Evolutionary conservation across 2,797 vertebrate species (phyloP), one percentile per base, ranked within the genome.

Genomic region (Lutjanus argentimaculatus): DNA sequence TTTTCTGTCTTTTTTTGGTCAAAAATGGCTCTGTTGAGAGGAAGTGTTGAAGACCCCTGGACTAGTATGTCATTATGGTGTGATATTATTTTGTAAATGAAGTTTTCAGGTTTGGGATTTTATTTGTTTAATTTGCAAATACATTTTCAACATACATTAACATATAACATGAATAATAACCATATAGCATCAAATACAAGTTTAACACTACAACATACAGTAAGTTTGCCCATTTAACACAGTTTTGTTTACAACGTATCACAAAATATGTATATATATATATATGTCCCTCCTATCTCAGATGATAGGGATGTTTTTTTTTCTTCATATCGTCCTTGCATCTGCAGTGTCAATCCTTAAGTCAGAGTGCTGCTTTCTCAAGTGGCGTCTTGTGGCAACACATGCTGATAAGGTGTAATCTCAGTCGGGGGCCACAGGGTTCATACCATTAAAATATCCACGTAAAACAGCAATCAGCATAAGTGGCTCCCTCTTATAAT

Each of bases 401-500:
- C 14, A 8, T 7, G 15, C 46, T 62, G 45, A 57, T 52, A 21
- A 22, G 30, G 21, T 9, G 2, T 63, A 16, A 62, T 25, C 64
- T 70, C 56, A 69, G 64, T 52, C 2, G 46, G 13, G 56, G 8
- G 25, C 45, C 7, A 2, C n/a, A 19, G 12, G 7, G n/a, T 42
- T 66, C 25, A 52, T 19, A 52, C 40, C 15, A 43, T 72, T 69
- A 59, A 46, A 65, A 76, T 64, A 68, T 74, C 46, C 42, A 62
- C 6, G 22, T 8, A 45, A 59, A 87, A 63, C 56, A 7, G 72
- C 52, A 85, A 76, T 85, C 67, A 12, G 55, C 13, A 1, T 67
- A 72, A 86, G 75, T 79, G 86, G 56, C 79, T 63, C 62, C 22
- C 55, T 77, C 59, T 17, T 63, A 19, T 86, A 46, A 59, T 70